These are phyloP conservation scores for Metallyticus violacea DNA, from an alignment of 2,888 invertebrate species.

Conservation along the genomic window DNA sequence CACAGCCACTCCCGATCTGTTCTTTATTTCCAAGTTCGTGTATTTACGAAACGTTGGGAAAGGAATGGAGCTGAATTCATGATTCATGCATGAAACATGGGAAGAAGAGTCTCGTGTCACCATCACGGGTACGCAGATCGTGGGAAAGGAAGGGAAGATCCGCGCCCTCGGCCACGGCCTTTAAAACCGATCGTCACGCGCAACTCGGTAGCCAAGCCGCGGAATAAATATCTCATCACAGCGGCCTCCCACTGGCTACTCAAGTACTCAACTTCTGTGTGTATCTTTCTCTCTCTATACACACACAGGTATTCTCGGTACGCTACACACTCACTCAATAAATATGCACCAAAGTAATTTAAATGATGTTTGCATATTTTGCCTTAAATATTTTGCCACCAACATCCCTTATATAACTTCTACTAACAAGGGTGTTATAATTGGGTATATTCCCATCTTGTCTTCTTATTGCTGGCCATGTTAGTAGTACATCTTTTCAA, in stretches of 20 bases:
- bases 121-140: neutral
- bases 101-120: neutral
- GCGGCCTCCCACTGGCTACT: neutral
- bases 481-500: no score
- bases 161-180: neutral
- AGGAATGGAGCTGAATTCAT: neutral
- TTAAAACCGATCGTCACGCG: neutral
- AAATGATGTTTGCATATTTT: no score
- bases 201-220: neutral
- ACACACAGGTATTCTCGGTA: no score
- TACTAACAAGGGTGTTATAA: no score
- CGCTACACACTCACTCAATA: no score
- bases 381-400: no score
- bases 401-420: no score
- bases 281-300: no score
- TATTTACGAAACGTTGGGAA: neutral
- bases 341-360: no score
- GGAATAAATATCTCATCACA: neutral
- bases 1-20: neutral
- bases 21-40: neutral
- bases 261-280: no score
- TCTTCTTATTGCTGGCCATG: no score
- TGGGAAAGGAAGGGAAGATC: neutral
- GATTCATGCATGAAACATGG: neutral
- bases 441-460: no score